Percentiles rank a stretch among this genome's conserved stretches.
Evolutionary conservation across 2,888 invertebrate species (phyloP).

Genomic region (Drosophila subsilvestris): DNA sequence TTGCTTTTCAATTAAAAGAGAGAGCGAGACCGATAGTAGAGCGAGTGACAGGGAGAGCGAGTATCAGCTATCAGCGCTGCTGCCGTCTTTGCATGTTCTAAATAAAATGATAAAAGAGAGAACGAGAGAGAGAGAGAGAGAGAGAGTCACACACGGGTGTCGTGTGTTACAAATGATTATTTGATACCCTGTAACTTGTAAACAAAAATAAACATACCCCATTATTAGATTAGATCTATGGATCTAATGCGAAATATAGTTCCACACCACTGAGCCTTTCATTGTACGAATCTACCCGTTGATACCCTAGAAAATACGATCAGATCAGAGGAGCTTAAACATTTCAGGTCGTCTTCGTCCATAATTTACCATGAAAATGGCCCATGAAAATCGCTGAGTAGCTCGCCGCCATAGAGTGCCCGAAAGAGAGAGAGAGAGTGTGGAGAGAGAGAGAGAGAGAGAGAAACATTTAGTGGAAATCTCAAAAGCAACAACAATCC

Average conservation of each 20-base stretch:
- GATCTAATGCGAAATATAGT: background rate
- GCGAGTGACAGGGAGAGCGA: background rate
- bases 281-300: background rate
- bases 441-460: conserved; percentile 8
- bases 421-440: conserved; percentile 10
- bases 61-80: background rate
- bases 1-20: conserved; percentile 78
- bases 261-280: background rate
- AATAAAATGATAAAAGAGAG: background rate
- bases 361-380: conserved; percentile 64
- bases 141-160: too few species aligned
- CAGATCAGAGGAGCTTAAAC: background rate
- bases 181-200: background rate
- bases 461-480: conserved; percentile 29
- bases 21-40: background rate
- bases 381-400: conserved; percentile 37
- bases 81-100: background rate
- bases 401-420: background rate
- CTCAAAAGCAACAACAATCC: conserved; percentile 19
- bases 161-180: too few species aligned
- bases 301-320: background rate
- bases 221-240: too few species aligned
- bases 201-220: background rate
- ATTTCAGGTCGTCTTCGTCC: conserved; percentile 46
- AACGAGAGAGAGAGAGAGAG: background rate